Conservation (phyloP, 1,140 invertebrate species). For the Thaumetopoea pityocampa region DNA sequence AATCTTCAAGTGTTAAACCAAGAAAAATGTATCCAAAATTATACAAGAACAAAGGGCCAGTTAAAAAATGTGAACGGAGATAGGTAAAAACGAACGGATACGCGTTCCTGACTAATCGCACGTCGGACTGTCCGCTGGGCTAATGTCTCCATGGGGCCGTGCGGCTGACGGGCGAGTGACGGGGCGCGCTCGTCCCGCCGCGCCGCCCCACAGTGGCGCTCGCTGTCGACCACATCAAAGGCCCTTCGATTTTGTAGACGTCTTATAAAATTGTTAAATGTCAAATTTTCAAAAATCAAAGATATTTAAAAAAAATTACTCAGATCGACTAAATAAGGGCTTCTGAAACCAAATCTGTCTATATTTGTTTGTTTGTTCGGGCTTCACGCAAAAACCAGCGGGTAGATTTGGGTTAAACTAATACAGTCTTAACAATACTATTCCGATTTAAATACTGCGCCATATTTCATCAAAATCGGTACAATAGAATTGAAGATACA, state of each 20-base stretch:
- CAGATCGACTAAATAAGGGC: too few species aligned
- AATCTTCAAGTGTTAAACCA: too few species aligned
- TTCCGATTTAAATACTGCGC: too few species aligned
- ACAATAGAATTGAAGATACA: too few species aligned
- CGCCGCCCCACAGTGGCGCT: slow-evolving; percentile 18
- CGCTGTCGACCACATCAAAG: slow-evolving; percentile 38
- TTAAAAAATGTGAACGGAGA: slow-evolving; percentile 12
- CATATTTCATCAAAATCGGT: too few species aligned
- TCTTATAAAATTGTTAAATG: slow-evolving; percentile 6
- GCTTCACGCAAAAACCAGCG: too few species aligned
- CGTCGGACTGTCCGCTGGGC: slow-evolving; percentile 27
- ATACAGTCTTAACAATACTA: too few species aligned
- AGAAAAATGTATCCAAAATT: slow-evolving; percentile 8
- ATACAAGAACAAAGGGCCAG: slow-evolving; percentile 7
- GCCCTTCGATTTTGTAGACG: slow-evolving; percentile 12
- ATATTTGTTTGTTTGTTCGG: too few species aligned
- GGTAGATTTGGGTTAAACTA: too few species aligned
- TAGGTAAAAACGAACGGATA: slow-evolving; percentile 33
- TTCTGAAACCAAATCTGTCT: too few species aligned
- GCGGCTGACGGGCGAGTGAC: slow-evolving; percentile 47
- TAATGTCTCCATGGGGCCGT: slow-evolving; percentile 50
- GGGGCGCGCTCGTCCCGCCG: slow-evolving; percentile 35
- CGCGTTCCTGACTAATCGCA: slow-evolving; percentile 35
- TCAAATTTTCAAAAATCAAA: not conserved
- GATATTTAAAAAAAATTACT: too few species aligned